Base-by-base conservation (phyloP, 2,113 vertebrate species). In the Psammodynastes pulverulentus region DNA sequence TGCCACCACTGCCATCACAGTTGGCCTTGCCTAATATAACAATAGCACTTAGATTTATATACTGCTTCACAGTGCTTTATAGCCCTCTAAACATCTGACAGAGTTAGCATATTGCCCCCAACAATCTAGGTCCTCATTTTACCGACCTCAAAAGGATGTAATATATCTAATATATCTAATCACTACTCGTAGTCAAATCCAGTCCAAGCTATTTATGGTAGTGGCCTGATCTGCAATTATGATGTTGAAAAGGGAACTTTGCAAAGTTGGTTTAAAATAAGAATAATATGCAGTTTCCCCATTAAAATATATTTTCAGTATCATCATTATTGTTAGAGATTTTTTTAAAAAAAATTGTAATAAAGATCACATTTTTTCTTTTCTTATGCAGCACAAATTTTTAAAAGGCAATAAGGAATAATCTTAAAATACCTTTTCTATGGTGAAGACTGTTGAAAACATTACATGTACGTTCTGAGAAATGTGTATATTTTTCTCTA, bases 181-280 rank as follows among this genome's bases (percentile, higher is more conserved):
- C 19, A 23, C 53, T 51, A 1, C 34, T 86, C 93, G 84, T 24
- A 53, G 34, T 26, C n/a, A 87, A 58, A 94, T 89, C n/a, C 88
- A 91, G 9, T 58, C 62, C 17, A 88, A 15, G 89, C 2, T 21
- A 84, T 90, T 90, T 48, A 0, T 88, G 90, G 0, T 88, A 46
- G 86, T n/a, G 84, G 1, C 72, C 3, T 5, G 0, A 90, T 67
- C 94, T 29, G 23, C 29, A 49, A 8, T 89, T 52, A 48, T 1
- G 53, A 7, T 85, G 93, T 53, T 56, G 88, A n/a, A 51, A 29
- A 92, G 1, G 85, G 92, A 93, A 52, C 17, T 87, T 48, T 79
- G 13, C 4, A 9, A 92, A 92, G 34, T 1, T 79, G 93, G 93
- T 92, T 92, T 84, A 48, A 93, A 43, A 0, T 62, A n/a, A 95